phyloP scores from a whole-genome alignment of 2,797 vertebrate genomes.

The Acanthis flammea region DNA sequence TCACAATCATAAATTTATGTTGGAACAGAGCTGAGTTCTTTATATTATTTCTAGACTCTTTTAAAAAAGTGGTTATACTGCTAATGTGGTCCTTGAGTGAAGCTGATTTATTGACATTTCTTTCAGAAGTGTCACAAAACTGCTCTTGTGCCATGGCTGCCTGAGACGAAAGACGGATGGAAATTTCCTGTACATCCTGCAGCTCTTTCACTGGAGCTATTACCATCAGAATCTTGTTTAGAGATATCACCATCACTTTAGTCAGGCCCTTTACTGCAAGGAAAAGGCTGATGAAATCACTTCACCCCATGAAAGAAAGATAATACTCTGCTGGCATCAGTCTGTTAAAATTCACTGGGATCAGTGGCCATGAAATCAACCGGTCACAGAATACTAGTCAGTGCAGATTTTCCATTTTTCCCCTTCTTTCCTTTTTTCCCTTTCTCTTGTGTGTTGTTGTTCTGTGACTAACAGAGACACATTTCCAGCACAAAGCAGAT shows the following conservation, averaged over 20 bases:
- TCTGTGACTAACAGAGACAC: not conserved
- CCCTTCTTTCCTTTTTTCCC: not conserved
- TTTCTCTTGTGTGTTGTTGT: not conserved
- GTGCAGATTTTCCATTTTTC: not conserved
- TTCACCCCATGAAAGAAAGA: not conserved
- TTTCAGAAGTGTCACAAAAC: not conserved
- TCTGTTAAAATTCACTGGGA: not conserved
- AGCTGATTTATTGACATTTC: not conserved
- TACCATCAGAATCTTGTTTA: not conserved
- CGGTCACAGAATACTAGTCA: not conserved
- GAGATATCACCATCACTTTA: not conserved
- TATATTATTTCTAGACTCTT: not conserved
- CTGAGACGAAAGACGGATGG: not conserved
- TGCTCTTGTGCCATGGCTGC: not conserved
- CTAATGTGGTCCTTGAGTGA: not conserved
- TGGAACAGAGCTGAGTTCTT: not conserved
- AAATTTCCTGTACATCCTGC: not conserved
- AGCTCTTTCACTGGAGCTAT: not conserved
- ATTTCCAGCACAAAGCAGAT: not conserved
- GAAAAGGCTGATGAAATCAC: not conserved
- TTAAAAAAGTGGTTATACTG: not conserved
- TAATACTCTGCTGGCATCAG: not conserved
- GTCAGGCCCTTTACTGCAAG: not conserved
- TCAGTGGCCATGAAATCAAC: not conserved
- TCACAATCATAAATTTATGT: not conserved